Percentiles rank a stretch among this genome's conserved stretches.
Conservation (phyloP, 2,113 vertebrate genomes). For the Andinoacara biseriatus region DNA sequence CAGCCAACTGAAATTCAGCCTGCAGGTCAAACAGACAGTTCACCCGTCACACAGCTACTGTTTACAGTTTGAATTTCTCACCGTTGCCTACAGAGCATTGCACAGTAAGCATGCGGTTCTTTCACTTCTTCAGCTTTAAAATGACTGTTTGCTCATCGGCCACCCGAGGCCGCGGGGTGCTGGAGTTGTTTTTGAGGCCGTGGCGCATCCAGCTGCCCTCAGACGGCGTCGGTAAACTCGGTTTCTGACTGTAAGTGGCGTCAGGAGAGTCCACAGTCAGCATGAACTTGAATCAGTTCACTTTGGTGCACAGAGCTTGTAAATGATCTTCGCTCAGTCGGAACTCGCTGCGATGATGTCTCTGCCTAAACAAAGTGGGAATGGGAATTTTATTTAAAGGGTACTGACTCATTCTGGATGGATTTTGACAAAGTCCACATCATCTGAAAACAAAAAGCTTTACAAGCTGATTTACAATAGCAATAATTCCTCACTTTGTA, state of each 20-base stretch:
- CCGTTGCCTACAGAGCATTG: neutral
- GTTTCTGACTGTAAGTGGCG: rapidly evolving
- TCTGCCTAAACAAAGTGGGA: neutral
- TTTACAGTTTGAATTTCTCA: neutral
- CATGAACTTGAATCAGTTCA: neutral
- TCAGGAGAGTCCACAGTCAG: rapidly evolving
- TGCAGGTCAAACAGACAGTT: neutral
- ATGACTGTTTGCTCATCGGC: neutral
- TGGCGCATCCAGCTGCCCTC: neutral
- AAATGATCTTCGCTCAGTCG: neutral
- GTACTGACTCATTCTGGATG: neutral
- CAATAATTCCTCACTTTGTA: neutral
- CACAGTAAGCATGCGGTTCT: neutral
- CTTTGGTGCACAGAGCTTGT: neutral
- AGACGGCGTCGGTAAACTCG: rapidly evolving
- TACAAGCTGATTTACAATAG: neutral
- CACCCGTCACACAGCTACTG: neutral
- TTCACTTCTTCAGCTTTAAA: neutral
- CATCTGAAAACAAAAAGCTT: neutral
- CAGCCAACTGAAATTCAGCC: neutral
- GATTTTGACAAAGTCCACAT: neutral
- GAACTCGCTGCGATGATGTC: neutral
- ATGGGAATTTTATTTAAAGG: no score
- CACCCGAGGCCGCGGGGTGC: rapidly evolving
- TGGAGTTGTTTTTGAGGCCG: no score